Percentiles rank a stretch among this genome's conserved stretches.
These are phyloP conservation scores for Parapsyche elsis DNA, from an alignment of 1,140 invertebrate species.

Conservation along the genomic window DNA sequence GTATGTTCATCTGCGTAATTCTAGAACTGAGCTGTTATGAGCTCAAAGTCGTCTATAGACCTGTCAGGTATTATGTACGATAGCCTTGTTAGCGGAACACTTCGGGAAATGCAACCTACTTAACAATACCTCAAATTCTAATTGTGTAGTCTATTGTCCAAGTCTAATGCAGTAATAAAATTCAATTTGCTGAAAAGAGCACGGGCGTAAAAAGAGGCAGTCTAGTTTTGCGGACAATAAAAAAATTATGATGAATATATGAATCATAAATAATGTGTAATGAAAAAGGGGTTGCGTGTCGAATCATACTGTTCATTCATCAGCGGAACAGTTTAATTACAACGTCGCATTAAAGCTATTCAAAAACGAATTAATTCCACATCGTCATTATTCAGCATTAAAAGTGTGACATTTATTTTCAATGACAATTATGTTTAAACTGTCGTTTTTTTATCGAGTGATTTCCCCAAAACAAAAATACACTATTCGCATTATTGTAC, in stretches of 20 bases:
- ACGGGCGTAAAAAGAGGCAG: neutral
- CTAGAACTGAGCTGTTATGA: too few species aligned
- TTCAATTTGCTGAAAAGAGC: too few species aligned
- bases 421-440: neutral
- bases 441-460: neutral
- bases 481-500: too few species aligned
- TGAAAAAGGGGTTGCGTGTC: constrained; percentile 15
- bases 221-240: neutral
- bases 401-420: neutral
- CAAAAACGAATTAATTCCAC: neutral
- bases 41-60: too few species aligned
- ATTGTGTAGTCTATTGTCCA: too few species aligned
- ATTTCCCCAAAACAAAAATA: too few species aligned
- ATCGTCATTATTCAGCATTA: neutral
- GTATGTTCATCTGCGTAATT: too few species aligned
- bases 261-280: constrained; percentile 10
- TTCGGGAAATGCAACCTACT: too few species aligned
- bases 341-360: neutral
- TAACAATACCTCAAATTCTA: too few species aligned
- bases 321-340: constrained; percentile 17
- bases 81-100: too few species aligned
- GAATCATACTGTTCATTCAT: constrained; percentile 2
- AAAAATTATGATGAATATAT: constrained; percentile 2
- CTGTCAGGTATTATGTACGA: too few species aligned
- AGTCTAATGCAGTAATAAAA: too few species aligned